Evolutionary conservation across 2,113 vertebrate genomes (phyloP), one percentile per base, ranked within the genome.

Genomic region (Fregata magnificens): DNA sequence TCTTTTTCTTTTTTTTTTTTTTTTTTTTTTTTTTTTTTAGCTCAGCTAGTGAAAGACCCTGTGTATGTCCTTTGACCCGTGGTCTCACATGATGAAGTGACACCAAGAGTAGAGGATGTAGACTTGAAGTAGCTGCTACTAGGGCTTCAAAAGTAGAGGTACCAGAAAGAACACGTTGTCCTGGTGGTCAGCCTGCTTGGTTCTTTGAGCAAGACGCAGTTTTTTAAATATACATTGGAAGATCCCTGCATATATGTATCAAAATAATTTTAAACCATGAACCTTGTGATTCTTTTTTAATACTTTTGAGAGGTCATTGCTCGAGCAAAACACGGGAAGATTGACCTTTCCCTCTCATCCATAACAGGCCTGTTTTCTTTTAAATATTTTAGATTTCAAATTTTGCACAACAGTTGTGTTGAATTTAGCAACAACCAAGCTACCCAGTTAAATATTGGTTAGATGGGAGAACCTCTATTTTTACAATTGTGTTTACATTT

Each of bases 1-100:
- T 96, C 2, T 70, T 82, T 56, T 72, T 80, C 0, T 52, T 25
- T 22, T 78, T 76, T 77, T 79, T 94, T 88, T 72, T 24, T 0
- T 50, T 25, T 26, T 78, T 76, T n/a, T n/a, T n/a, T n/a, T n/a
- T n/a, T n/a, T 80, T 79, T 94, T 88, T 72, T 26, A 95, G 38
- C 91, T 95, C 63, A 96, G 92, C 93, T 80, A 76, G 88, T 73
- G 90, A 91, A 93, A 96, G 93, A 96, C 92, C 91, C 86, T 56
- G 61, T 91, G n/a, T 62, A 2, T 94, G 93, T 90, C 96, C 97
- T 95, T 97, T 98, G 95, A 95, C 96, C 96, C 44, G 5, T 95
- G 87, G 71, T 85, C 86, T 94, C 74, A 50, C 70, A 96, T 88
- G 94, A 97, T 97, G 96, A 97, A 97, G 97, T 97, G 96, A 92